Conservation (phyloP, 1,140 invertebrate species). For the Bombus huntii region DNA sequence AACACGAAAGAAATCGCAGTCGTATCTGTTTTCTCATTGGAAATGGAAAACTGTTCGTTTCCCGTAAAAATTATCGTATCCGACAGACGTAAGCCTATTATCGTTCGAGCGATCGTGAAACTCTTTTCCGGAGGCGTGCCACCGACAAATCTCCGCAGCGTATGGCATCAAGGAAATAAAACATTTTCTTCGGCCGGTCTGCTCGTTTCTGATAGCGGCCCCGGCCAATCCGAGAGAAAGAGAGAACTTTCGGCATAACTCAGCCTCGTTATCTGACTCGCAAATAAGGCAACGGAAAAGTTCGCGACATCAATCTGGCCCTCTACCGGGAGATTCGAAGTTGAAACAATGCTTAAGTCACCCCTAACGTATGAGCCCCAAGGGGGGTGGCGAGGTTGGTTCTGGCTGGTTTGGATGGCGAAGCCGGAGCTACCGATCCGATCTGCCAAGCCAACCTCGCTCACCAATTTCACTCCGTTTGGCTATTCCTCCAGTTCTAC, state of each 20-base stretch:
- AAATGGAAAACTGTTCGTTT: not conserved
- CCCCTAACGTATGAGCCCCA: slow-evolving; percentile 81
- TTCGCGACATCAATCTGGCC: slow-evolving; percentile 83
- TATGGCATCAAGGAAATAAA: slow-evolving; percentile 61
- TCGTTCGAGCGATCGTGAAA: slow-evolving; percentile 51
- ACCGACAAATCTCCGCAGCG: slow-evolving; percentile 58
- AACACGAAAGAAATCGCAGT: not conserved
- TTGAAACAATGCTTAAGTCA: slow-evolving; percentile 83
- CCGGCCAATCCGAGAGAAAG: slow-evolving; percentile 50
- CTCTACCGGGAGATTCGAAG: slow-evolving; percentile 81
- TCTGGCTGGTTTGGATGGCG: slow-evolving; percentile 22
- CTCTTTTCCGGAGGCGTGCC: slow-evolving; percentile 38
- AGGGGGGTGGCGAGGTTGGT: slow-evolving; percentile 67
- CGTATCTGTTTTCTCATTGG: not conserved
- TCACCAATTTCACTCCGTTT: slow-evolving; percentile 57
- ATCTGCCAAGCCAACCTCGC: slow-evolving; percentile 75
- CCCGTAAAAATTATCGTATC: not conserved
- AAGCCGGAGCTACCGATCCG: slow-evolving; percentile 69
- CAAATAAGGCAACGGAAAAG: slow-evolving; percentile 83
- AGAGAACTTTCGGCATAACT: slow-evolving; percentile 81
- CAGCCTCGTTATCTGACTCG: slow-evolving; percentile 83
- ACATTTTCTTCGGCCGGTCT: slow-evolving; percentile 51
- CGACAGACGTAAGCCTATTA: slow-evolving; percentile 49
- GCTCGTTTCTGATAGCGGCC: slow-evolving; percentile 52
- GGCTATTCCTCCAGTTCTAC: slow-evolving; percentile 59